Conservation (phyloP, 2,797 vertebrate genomes). For the Hyperoplus immaculatus region DNA sequence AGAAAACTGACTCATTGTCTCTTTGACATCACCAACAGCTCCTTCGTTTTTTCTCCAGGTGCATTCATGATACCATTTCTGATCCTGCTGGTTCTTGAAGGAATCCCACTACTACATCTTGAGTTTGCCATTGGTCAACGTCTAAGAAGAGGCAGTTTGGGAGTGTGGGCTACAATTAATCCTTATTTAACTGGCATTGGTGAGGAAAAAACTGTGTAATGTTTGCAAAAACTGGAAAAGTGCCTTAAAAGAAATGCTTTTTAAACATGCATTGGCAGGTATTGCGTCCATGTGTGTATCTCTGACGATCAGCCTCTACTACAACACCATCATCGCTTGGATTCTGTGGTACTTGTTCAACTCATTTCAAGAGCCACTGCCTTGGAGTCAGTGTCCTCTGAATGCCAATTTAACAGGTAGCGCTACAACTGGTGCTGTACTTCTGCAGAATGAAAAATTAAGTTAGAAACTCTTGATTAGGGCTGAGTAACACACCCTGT, state of each 20-base stretch:
- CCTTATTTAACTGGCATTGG: slow-evolving; percentile 90
- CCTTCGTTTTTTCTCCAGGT: slow-evolving; percentile 75
- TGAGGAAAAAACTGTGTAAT: slow-evolving; percentile 66
- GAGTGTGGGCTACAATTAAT: slow-evolving; percentile 89
- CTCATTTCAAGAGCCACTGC: slow-evolving; percentile 93
- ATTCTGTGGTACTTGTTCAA: slow-evolving; percentile 97
- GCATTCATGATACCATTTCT: slow-evolving; percentile 96
- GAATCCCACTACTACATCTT: slow-evolving; percentile 90
- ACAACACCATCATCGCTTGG: slow-evolving; percentile 94
- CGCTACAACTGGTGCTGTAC: neutral
- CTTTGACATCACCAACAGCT: neutral
- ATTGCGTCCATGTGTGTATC: slow-evolving; percentile 91
- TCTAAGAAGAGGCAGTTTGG: slow-evolving; percentile 89
- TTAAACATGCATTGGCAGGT: slow-evolving; percentile 75
- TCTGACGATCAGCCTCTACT: slow-evolving; percentile 91
- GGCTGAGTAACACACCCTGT: neutral
- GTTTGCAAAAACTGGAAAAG: neutral
- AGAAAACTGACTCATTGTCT: neutral
- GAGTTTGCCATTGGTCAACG: slow-evolving; percentile 95
- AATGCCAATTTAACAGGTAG: slow-evolving; percentile 87
- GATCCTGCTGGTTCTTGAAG: slow-evolving; percentile 92
- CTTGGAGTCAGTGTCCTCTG: slow-evolving; percentile 89
- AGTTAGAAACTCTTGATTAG: neutral
- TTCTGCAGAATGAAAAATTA: neutral
- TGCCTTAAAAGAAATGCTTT: neutral